Evolutionary conservation across 2,113 vertebrate species (phyloP), one percentile per base, ranked within the genome.

Genomic region (Mola mola): DNA sequence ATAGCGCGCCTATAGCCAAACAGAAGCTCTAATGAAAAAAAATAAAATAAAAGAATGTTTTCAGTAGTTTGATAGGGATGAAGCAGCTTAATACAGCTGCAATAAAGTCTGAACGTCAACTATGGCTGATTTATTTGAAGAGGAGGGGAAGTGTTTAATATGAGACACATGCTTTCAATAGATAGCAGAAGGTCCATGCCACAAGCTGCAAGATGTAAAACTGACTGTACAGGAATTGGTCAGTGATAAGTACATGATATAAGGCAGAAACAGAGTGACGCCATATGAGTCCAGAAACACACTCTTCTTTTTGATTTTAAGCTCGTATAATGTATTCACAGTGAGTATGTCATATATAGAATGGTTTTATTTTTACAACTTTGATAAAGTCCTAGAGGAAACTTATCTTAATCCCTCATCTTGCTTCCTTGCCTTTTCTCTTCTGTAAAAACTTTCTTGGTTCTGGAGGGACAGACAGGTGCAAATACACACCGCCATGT

Each of bases 131-230:
- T 91, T 92, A 92, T 92, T 90, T 88, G 79, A 91, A 91, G 89
- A 87, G 83, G 80, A 90, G 80, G 81, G 91, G 91, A 92, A 91
- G 87, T 90, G 82, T 92, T 92, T 90, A 91, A 92, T 91, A 91
- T 38, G 72, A 78, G 78, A 82, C 91, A 91, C 74, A 85, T 92
- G 91, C 85, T 91, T 92, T 84, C 87, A 90, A 92, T 92, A 90
- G 90, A 91, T 91, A 90, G 79, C 71, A 73, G 57, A 86, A 74
- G 81, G 72, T 82, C 57, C 41, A 72, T 67, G 75, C 69, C 61
- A 86, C 58, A 62, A 75, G 82, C 83, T 81, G 83, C 83, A 75
- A 83, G 86, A 90, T 91, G 85, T 90, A 79, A 85, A 87, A 87
- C 50, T 70, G 62, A 79, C 83, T 50, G 74, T 75, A 69, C 61